Evolutionary conservation across 2,113 vertebrate genomes (phyloP), one percentile per base, ranked within the genome.

Genomic region (Triplophysa dalaica): DNA sequence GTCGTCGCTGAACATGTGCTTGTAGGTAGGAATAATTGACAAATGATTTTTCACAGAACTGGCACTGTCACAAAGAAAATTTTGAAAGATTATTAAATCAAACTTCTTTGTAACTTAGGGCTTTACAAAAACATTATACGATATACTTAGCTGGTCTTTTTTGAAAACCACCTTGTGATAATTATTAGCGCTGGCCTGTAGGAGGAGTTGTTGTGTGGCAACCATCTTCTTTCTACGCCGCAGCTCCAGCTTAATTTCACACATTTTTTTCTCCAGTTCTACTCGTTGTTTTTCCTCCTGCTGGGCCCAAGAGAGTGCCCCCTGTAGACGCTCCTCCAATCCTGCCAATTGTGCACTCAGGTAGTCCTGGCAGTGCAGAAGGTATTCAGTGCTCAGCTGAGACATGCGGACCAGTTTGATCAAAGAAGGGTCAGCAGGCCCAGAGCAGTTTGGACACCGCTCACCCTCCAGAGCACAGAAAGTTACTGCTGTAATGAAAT

Each of bases 361-460:
- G 74, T 12, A 81, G 5, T 93, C 91, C 87, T 94, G 92, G 65
- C 91, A 93, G 64, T 93, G 91, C 68, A 94, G 86, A 68, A 94
- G 87, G 84, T 94, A 94, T 81, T 95, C 91, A 0, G 92, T 93
- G 86, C 63, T 94, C 77, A 95, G 86, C 88, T 95, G 93, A 0
- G 94, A 93, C 90, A 94, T 85, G 41, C 90, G 88, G 2, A 95
- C 84, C 29, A 94, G 87, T 82, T 94, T 94, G 38, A 94, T 81
- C 82, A 95, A 85, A 11, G 78, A 26, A 0, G 87, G 90, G 79
- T 94, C 93, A 0, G 87, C 86, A 0, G 89, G 88, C 43, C 91
- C 88, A 63, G 90, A 69, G 0, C 94, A 94, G 78, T 84, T 88
- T 1, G 87, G 87, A 22, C 94, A 94, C 2, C 29, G 78, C 69